Evolutionary conservation across 2,888 invertebrate species (phyloP).

Genomic region (Anoplius nigerrimus): DNA sequence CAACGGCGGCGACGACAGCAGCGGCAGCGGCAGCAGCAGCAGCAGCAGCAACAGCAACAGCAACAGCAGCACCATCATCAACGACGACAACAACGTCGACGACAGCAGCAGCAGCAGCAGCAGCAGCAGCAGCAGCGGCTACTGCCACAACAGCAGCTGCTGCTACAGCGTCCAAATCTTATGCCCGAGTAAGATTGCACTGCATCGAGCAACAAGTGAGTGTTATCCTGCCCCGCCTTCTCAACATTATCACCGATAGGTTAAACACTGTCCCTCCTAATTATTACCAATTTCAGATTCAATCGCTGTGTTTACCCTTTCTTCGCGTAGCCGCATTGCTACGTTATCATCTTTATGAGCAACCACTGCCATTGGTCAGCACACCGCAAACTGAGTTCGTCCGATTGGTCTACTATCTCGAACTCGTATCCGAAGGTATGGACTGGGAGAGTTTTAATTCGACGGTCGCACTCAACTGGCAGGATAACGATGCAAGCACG

Average conservation of each 20-base stretch:
- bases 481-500: conserved; percentile 73
- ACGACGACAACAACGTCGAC: too few relatives aligned
- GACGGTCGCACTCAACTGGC: conserved; percentile 80
- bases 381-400: conserved; percentile 85
- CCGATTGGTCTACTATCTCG: conserved; percentile 85
- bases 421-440: conserved; percentile 83
- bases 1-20: conserved; percentile 16
- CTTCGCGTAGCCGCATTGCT: conserved; percentile 89
- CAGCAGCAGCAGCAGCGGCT: background rate
- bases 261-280: background rate
- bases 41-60: conserved; percentile 17
- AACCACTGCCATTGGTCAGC: conserved; percentile 83
- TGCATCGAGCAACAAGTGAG: conserved; percentile 53
- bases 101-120: conserved; percentile 20
- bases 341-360: conserved; percentile 88
- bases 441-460: conserved; percentile 82
- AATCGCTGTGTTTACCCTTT: conserved; percentile 89
- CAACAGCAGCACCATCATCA: background rate
- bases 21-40: background rate
- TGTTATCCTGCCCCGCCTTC: too few relatives aligned
- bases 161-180: conserved; percentile 36
- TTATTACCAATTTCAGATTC: conserved; percentile 81
- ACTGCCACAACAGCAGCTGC: conserved; percentile 14
- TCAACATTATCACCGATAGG: background rate
- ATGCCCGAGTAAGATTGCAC: conserved; percentile 46